These are phyloP conservation scores for Rhadinocentrus ornatus DNA, from an alignment of 2,797 vertebrate species.

Conservation along the genomic window DNA sequence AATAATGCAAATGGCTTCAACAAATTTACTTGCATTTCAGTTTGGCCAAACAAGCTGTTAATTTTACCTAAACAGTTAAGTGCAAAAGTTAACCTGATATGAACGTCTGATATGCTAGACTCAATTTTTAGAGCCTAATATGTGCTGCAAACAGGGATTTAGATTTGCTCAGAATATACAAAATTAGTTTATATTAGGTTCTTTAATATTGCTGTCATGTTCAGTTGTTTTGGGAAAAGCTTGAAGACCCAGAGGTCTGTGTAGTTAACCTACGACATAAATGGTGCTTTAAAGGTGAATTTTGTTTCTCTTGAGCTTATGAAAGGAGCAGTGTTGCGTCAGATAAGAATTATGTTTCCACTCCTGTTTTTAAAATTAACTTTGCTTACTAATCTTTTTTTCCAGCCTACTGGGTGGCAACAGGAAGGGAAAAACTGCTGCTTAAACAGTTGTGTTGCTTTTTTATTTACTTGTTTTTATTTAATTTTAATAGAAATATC, in stretches of 20 bases:
- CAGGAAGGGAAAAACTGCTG: too few species aligned
- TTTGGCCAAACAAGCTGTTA: constrained; percentile 2
- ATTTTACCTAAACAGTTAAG: not conserved
- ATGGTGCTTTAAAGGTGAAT: not conserved
- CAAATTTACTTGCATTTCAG: not conserved
- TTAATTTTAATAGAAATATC: too few species aligned
- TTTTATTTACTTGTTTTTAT: too few species aligned
- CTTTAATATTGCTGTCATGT: not conserved
- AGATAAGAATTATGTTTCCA: too few species aligned
- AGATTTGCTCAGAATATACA: not conserved
- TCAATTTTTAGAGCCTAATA: not conserved
- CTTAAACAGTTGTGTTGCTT: too few species aligned
- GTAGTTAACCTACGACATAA: not conserved
- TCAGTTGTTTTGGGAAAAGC: not conserved
- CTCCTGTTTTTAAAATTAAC: too few species aligned
- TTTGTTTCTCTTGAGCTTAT: too few species aligned
- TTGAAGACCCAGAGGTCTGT: too few species aligned
- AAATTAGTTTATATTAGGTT: not conserved
- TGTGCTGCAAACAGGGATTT: not conserved
- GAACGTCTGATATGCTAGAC: not conserved
- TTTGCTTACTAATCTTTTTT: too few species aligned
- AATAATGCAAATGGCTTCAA: too few species aligned
- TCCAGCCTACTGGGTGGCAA: too few species aligned
- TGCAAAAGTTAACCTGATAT: not conserved
- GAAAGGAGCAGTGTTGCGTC: too few species aligned